Conservation (phyloP, 2,113 vertebrate species). For the Amazona vittata region DNA sequence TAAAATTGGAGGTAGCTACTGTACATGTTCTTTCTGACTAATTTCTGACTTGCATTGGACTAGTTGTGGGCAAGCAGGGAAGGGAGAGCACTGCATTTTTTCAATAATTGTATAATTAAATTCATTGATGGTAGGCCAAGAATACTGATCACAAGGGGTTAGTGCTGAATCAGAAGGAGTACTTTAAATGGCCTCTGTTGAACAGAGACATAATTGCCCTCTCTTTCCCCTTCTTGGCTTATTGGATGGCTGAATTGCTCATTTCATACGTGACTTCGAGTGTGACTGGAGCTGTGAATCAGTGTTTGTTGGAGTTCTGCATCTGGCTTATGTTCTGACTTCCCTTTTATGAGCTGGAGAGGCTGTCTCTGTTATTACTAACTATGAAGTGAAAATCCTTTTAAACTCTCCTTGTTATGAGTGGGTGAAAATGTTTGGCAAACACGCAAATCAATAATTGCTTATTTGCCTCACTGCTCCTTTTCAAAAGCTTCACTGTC, state of each 20-base stretch:
- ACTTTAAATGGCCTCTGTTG: constrained; percentile 65
- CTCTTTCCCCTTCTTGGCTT: constrained; percentile 12
- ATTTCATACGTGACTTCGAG: constrained; percentile 70
- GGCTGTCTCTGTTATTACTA: constrained; percentile 58
- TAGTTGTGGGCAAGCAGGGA: constrained; percentile 25
- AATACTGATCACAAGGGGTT: constrained; percentile 51
- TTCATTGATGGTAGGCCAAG: constrained; percentile 50
- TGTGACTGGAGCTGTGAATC: constrained; percentile 76
- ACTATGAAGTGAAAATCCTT: constrained; percentile 37
- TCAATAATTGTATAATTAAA: constrained; percentile 53
- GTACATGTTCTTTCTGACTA: neutral
- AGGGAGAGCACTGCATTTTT: neutral
- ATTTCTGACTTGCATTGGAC: constrained; percentile 11
- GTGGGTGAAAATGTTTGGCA: constrained; percentile 54
- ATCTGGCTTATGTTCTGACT: constrained; percentile 63
- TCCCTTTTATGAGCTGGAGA: constrained; percentile 66
- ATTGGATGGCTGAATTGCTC: constrained; percentile 52
- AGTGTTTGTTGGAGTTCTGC: constrained; percentile 75
- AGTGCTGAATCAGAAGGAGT: constrained; percentile 72
- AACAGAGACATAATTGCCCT: constrained; percentile 43
- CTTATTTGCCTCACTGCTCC: constrained; percentile 61
- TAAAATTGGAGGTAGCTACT: neutral
- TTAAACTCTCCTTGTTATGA: constrained; percentile 42
- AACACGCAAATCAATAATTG: constrained; percentile 66
- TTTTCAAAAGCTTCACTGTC: constrained; percentile 52